Conservation (phyloP, 2,113 vertebrate genomes). For the Saguinus imperator region DNA sequence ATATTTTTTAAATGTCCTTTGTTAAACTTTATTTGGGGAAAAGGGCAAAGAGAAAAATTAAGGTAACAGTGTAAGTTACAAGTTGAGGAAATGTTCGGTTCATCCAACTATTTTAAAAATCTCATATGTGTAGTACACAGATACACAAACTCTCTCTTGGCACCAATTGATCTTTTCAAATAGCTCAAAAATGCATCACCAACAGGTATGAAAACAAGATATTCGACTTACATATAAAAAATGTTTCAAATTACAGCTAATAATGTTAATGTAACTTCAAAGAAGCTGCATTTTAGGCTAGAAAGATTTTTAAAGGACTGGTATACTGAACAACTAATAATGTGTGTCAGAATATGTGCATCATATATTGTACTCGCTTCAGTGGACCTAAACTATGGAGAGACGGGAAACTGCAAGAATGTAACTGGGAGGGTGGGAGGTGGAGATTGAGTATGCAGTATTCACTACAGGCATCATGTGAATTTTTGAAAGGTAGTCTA, state of each 20-base stretch:
- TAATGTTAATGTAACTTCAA: conserved; percentile 52
- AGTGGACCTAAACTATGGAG: conserved; percentile 25
- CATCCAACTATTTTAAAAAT: conserved; percentile 23
- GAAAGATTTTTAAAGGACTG: conserved; percentile 52
- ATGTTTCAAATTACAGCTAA: conserved; percentile 50
- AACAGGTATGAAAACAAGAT: conserved; percentile 67
- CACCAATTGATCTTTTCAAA: background rate
- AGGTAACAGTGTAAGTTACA: conserved; percentile 15
- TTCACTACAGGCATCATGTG: conserved; percentile 46
- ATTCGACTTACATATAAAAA: conserved; percentile 44
- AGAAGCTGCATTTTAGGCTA: conserved; percentile 48
- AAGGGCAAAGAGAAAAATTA: conserved; percentile 31
- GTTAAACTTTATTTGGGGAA: conserved; percentile 52
- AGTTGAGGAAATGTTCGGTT: conserved; percentile 31
- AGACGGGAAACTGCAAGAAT: conserved; percentile 30
- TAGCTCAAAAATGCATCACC: conserved; percentile 45
- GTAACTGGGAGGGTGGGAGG: conserved; percentile 38
- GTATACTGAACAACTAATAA: conserved; percentile 38
- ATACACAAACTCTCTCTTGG: conserved; percentile 49
- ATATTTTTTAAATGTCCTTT: conserved; percentile 51
- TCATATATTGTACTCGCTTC: conserved; percentile 45
- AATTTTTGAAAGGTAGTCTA: conserved; percentile 50
- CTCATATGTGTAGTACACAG: conserved; percentile 2
- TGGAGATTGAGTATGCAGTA: conserved; percentile 70
- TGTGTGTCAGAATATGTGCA: conserved; percentile 1